phyloP scores from a whole-genome alignment of 2,888 invertebrate genomes.

The Electrophaes corylata region DNA sequence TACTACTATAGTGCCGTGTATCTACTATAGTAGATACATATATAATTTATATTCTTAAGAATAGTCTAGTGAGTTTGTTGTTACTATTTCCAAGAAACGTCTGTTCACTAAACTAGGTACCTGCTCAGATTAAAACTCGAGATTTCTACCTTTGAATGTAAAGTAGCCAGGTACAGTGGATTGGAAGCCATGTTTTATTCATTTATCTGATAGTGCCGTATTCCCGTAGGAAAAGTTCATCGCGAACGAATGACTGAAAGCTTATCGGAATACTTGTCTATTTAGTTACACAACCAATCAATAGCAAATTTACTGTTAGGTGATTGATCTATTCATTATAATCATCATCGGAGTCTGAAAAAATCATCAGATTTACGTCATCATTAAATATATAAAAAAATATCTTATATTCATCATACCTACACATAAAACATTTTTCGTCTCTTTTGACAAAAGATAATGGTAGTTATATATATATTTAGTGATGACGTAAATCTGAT shows the following conservation, averaged over 20 bases:
- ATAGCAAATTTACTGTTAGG: background rate
- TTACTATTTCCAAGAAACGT: background rate
- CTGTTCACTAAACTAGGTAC: background rate
- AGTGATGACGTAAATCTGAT: no score
- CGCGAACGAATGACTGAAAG: conserved; percentile 25
- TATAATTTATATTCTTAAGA: background rate
- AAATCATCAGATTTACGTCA: no score
- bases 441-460: no score
- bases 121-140: conserved; percentile 8
- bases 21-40: no score
- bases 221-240: conserved; percentile 17
- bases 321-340: background rate
- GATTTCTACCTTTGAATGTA: conserved; percentile 19
- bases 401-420: no score
- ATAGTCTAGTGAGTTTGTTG: background rate
- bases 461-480: no score
- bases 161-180: conserved; percentile 16
- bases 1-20: no score
- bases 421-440: no score
- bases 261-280: conserved; percentile 9
- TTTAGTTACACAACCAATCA: conserved; percentile 1
- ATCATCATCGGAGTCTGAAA: background rate
- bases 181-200: conserved; percentile 33
- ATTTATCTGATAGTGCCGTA: conserved; percentile 21
- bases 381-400: no score